Conservation (phyloP, 2,113 vertebrate genomes). For the Chrysemys picta region DNA sequence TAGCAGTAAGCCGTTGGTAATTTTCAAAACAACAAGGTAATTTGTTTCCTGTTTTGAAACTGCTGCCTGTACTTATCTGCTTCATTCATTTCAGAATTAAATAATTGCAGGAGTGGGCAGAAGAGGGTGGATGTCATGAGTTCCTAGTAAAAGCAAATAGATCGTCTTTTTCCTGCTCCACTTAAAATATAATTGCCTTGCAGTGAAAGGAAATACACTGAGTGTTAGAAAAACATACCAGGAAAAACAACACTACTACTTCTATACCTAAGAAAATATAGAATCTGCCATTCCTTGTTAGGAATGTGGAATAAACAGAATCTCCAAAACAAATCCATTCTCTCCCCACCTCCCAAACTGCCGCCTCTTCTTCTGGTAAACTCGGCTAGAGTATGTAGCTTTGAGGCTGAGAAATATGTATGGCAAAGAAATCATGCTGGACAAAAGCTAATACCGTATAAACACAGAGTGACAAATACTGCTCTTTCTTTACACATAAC, state of each 20-base stretch:
- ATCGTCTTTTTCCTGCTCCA: background rate
- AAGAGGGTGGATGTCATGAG: background rate
- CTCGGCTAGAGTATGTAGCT: background rate
- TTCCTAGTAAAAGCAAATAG: slow-evolving; percentile 2
- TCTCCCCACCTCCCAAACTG: background rate
- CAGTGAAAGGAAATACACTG: background rate
- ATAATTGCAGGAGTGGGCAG: slow-evolving; percentile 24
- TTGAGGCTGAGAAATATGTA: background rate
- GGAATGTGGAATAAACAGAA: background rate
- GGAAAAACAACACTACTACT: background rate
- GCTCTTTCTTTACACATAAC: background rate
- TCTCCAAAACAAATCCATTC: background rate
- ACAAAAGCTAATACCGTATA: background rate
- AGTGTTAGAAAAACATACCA: background rate
- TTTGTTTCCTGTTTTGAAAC: slow-evolving; percentile 54
- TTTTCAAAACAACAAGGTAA: slow-evolving; percentile 41
- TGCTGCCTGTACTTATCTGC: slow-evolving; percentile 12
- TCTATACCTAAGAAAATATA: background rate
- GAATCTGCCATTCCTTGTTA: background rate
- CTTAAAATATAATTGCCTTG: background rate
- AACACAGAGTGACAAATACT: background rate
- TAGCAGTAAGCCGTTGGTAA: slow-evolving; percentile 23
- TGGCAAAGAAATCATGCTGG: background rate
- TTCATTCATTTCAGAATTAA: slow-evolving; percentile 33
- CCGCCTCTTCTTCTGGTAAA: background rate